These are phyloP conservation scores for Patella vulgata DNA, from an alignment of 1,140 invertebrate genomes.

Conservation along the genomic window DNA sequence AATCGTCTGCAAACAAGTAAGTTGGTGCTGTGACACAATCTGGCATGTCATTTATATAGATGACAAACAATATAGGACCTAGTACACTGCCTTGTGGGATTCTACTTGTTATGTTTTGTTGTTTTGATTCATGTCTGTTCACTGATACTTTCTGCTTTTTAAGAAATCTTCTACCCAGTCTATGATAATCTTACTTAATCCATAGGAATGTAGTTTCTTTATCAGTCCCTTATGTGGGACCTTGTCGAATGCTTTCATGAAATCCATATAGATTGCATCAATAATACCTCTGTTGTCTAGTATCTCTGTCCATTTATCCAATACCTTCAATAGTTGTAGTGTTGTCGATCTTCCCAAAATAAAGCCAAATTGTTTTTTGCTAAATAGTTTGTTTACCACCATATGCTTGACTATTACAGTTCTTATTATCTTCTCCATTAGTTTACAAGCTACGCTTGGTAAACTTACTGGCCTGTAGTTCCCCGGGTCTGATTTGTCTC, in stretches of 20 bases:
- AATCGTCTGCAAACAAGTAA: too few species aligned
- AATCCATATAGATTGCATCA: slow-evolving; percentile 25
- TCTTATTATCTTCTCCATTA: slow-evolving; percentile 13
- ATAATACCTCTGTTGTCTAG: slow-evolving; percentile 10
- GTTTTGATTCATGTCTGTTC: slow-evolving; percentile 7
- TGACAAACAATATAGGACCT: too few species aligned
- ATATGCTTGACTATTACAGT: background rate
- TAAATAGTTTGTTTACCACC: background rate
- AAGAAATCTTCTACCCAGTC: slow-evolving; percentile 14
- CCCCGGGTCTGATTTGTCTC: slow-evolving; percentile 1
- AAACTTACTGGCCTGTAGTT: slow-evolving; percentile 23
- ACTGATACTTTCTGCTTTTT: slow-evolving; percentile 8
- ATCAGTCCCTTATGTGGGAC: slow-evolving; percentile 9
- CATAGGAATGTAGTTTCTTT: slow-evolving; percentile 7
- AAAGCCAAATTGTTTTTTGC: slow-evolving; percentile 24
- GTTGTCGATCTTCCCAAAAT: slow-evolving; percentile 15
- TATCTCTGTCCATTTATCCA: slow-evolving; percentile 17
- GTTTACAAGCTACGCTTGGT: slow-evolving; percentile 14
- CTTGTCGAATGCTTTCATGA: slow-evolving; percentile 22
- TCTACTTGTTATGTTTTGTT: background rate
- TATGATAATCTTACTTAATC: background rate
- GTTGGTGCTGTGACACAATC: slow-evolving; percentile 13
- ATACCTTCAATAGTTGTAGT: too few species aligned
- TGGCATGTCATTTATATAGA: too few species aligned
- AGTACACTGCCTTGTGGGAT: too few species aligned